These are phyloP conservation scores for Hypanus sabinus DNA, from an alignment of 2,113 vertebrate species.

Conservation along the genomic window DNA sequence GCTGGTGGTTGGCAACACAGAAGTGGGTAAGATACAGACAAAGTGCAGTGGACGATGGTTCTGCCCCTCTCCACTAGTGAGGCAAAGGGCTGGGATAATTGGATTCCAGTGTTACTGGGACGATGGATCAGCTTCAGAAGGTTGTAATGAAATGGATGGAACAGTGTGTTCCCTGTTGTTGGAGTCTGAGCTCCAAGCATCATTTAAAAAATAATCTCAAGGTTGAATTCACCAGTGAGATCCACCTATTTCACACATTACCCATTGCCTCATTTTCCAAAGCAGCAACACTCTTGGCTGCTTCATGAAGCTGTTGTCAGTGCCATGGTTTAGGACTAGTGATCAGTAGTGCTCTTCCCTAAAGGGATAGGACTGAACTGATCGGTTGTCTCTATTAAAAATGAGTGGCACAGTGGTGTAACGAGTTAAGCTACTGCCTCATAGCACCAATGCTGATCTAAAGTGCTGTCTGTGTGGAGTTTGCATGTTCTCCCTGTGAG, in stretches of 20 bases:
- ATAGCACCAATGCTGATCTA: no score
- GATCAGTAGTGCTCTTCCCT: not conserved
- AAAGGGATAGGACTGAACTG: not conserved
- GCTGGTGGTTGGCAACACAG: constrained; percentile 89
- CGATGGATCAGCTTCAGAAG: not conserved
- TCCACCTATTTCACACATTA: not conserved
- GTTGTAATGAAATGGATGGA: not conserved
- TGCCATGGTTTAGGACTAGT: no score
- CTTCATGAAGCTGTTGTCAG: no score
- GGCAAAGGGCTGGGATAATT: no score
- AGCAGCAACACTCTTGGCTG: no score
- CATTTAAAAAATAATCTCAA: not conserved
- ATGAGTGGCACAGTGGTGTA: no score
- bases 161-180: not conserved
- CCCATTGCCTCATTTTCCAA: not conserved
- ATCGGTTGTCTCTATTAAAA: not conserved
- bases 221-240: not conserved
- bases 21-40: constrained; percentile 74
- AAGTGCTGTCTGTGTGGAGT: no score
- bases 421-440: no score
- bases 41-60: no score
- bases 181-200: not conserved
- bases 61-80: no score
- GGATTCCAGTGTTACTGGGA: not conserved
- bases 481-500: no score